Evolutionary conservation across 2,113 vertebrate genomes (phyloP).

Genomic region (Callaeas wilsoni): DNA sequence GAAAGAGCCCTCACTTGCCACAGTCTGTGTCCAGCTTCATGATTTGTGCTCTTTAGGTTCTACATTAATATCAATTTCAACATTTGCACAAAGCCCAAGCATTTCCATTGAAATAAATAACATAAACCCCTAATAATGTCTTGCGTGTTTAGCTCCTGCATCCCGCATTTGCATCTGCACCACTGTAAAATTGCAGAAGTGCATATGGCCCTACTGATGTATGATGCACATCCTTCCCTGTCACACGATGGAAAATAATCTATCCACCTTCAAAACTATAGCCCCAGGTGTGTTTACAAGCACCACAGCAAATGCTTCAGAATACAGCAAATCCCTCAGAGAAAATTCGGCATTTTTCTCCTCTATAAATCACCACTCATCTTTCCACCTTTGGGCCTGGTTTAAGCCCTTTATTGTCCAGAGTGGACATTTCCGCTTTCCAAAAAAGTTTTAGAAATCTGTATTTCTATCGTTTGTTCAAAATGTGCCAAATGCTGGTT

Average conservation of each 20-base stretch:
- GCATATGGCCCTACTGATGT: background rate
- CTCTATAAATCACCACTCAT: background rate
- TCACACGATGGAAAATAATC: slow-evolving; percentile 20
- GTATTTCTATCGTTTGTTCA: background rate
- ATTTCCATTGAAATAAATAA: slow-evolving; percentile 19
- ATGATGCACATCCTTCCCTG: background rate
- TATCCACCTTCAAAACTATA: slow-evolving; percentile 19
- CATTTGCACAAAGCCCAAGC: slow-evolving; percentile 3
- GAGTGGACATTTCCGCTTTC: background rate
- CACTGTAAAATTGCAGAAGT: background rate
- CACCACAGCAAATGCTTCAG: background rate
- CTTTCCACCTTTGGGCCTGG: background rate
- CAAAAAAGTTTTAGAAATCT: background rate
- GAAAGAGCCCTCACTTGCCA: slow-evolving; percentile 28
- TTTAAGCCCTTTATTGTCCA: background rate
- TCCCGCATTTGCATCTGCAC: slow-evolving; percentile 6
- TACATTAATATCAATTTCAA: slow-evolving; percentile 61
- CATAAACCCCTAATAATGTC: background rate
- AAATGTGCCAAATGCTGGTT: background rate
- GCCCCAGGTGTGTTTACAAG: slow-evolving; percentile 13
- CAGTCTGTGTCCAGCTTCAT: background rate
- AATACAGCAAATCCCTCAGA: slow-evolving; percentile 17
- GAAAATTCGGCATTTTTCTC: background rate
- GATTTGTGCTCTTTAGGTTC: slow-evolving; percentile 55
- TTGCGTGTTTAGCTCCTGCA: background rate